Evolutionary conservation across 2,888 invertebrate species (phyloP).

Genomic region (Netelia inedita): DNA sequence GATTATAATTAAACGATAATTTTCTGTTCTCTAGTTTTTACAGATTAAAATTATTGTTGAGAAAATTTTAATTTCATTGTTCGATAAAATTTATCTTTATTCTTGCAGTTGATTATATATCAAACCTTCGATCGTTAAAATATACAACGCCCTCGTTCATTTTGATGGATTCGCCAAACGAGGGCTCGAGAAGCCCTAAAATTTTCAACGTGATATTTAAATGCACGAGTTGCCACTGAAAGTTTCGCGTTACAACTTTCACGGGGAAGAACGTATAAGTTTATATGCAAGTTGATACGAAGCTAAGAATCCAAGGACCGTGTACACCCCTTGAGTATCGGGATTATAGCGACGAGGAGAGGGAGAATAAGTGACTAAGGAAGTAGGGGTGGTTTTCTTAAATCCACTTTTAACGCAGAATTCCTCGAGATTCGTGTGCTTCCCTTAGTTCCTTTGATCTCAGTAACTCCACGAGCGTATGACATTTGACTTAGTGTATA

Average conservation of each 20-base stretch:
- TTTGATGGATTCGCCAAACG: too few species aligned
- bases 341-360: slow-evolving; percentile 7
- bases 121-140: background rate
- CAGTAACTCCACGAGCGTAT: too few species aligned
- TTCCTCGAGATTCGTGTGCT: background rate
- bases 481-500: too few species aligned
- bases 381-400: background rate
- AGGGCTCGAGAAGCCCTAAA: too few species aligned
- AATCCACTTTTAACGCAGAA: background rate
- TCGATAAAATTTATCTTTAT: background rate
- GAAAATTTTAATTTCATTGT: background rate
- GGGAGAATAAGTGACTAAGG: background rate
- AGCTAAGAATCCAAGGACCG: slow-evolving; percentile 4
- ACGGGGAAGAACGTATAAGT: background rate
- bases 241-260: background rate
- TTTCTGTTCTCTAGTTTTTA: background rate
- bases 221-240: background rate
- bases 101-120: background rate
- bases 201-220: too few species aligned
- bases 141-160: too few species aligned
- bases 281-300: background rate
- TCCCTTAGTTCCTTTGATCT: too few species aligned
- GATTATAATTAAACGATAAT: background rate
- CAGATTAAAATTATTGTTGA: background rate
- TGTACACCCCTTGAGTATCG: background rate